Base-by-base conservation (phyloP, 1,140 invertebrate species). In the Polypedilum vanderplanki region DNA sequence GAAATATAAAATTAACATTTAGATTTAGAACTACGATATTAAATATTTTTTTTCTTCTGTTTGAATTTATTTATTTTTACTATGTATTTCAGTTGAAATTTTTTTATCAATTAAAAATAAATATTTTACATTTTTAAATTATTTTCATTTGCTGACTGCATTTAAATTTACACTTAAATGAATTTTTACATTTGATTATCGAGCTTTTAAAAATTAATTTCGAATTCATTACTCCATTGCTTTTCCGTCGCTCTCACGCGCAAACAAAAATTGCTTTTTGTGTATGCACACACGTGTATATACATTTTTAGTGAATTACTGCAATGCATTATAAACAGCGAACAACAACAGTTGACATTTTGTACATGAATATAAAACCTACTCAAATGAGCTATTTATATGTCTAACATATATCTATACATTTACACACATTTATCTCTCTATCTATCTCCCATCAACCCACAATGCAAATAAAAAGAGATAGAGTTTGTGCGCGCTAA, bases 401-500 rank as follows among this genome's bases (percentile, higher is more conserved):
- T 33, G 5, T 33, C 24, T 33, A 1, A 33, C 1, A 33, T 33
- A 33, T 33, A 33, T 33, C 24, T 33, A n/a, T n/a, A 33, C 24
- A 33, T 33, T 3, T 33, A 57, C n/a, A 57, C 41, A 1, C 15
- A 46, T 46, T 8, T 41, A 41, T 41, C 40, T 10, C 15, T 3
- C 41, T 3, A 46, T 41, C 41, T 3, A 46, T 15, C 41, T 15
- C 46, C 7, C 12, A 15, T 57, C 46, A 57, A 15, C 46, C 46
- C 46, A 57, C 12, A 57, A 57, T 33, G 10, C 46, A 57, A 33
- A 33, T 33, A 33, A 12, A 57, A 57, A n/a, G 46, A n/a, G 12
- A 57, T 57, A 46, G 24, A n/a, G 46, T 57, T n/a, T 57, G 46
- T 57, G n/a, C 12, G n/a, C 46, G 46, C 46, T 57, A 57, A 57